Base-by-base conservation (phyloP, 2,113 vertebrate species). In the Halcyon malimbica region DNA sequence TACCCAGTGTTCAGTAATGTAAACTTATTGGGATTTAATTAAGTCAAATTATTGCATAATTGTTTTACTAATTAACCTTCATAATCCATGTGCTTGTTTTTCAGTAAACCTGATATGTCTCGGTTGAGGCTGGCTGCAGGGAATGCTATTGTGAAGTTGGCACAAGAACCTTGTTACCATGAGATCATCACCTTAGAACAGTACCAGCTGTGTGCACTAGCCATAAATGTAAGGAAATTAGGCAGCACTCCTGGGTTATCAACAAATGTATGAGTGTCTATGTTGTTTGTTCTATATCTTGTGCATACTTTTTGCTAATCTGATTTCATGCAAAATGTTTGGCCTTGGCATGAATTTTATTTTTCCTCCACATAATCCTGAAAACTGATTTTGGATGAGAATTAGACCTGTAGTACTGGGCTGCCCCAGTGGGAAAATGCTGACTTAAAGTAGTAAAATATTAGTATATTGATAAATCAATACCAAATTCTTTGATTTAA, bases 131-230 rank as follows among this genome's bases (percentile, higher is more conserved):
- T 99, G 89, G 99, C 99, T 62, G 99, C 99, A 26, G 99, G 99
- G 15, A 99, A 98, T 82, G 99, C 99, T 64, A 97, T 99, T 96
- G 98, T 99, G 96, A 99, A 99, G 97, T 97, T 99, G 93, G 99
- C 99, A 35, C 99, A 99, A 95, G 99, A 99, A 88, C 99, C 99
- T 28, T 99, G 99, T 97, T 99, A 99, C 93, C 99, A 99, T 24
- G 99, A 99, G 98, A 99, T 99, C 97, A 99, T 99, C 98, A 99
- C 99, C 4, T 97, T 99, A 97, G 99, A 99, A 95, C 99, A 99
- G 53, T 99, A 99, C 95, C 99, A 99, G 97, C 98, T 99, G 39
- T 99, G 99, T 78, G 98, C 99, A 1, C 98, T 99, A 39, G 99
- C 99, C 94, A 99, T 99, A 97, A 99, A 99, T 59, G 99, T 99